phyloP scores from a whole-genome alignment of 1,140 invertebrate species.

The Pogonomyrmex californicus region DNA sequence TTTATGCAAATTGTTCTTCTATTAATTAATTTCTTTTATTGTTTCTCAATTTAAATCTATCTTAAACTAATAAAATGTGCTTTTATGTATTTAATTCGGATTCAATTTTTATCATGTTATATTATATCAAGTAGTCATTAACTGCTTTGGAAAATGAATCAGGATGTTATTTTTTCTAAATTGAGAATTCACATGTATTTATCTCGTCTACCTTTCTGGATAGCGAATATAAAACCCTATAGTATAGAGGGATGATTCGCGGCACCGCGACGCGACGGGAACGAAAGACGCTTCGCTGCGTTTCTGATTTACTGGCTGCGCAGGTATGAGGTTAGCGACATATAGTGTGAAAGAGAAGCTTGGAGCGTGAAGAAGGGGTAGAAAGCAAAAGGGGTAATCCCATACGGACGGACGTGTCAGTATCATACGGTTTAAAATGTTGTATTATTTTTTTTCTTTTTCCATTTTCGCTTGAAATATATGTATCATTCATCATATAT shows the following conservation, averaged over 20 bases:
- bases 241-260: conserved; percentile 69
- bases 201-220: conserved; percentile 33
- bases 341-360: conserved; percentile 55
- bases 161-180: conserved; percentile 37
- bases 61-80: background rate
- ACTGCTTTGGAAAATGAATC: conserved; percentile 10
- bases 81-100: background rate
- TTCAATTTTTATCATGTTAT: background rate
- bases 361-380: conserved; percentile 46
- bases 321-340: conserved; percentile 70
- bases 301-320: conserved; percentile 81
- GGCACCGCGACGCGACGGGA: conserved; percentile 54
- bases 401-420: conserved; percentile 21
- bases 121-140: background rate
- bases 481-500: conserved; percentile 21
- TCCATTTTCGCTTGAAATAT: background rate
- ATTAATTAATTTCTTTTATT: background rate
- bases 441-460: background rate
- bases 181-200: conserved; percentile 23
- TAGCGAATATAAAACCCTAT: conserved; percentile 41
- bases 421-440: conserved; percentile 40
- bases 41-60: background rate
- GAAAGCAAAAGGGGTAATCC: conserved; percentile 52
- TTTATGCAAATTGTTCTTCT: background rate
- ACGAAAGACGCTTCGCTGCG: conserved; percentile 80